These are phyloP conservation scores for Parascotia fuliginaria DNA, from an alignment of 2,888 invertebrate species.

Conservation along the genomic window DNA sequence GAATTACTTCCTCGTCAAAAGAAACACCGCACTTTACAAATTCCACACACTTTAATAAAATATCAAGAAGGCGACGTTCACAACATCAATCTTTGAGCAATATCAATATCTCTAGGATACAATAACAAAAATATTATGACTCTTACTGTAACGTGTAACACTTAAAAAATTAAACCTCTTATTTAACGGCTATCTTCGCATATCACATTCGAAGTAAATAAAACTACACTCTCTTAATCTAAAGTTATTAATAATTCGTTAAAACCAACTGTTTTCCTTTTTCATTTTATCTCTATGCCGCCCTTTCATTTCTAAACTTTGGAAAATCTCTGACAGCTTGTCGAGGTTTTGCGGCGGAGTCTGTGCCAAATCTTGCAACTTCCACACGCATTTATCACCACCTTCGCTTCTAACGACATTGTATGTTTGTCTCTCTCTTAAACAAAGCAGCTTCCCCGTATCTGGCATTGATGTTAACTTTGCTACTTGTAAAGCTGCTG, in stretches of 20 bases:
- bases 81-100: constrained; percentile 76
- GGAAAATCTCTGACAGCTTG: constrained; percentile 77
- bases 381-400: constrained; percentile 54
- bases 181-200: constrained; percentile 18
- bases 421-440: constrained; percentile 70
- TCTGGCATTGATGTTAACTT: constrained; percentile 71
- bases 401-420: constrained; percentile 52
- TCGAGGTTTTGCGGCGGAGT: constrained; percentile 70
- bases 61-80: constrained; percentile 53
- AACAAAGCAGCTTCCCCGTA: constrained; percentile 73
- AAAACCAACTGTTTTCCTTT: constrained; percentile 83
- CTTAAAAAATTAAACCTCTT: constrained; percentile 45
- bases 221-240: constrained; percentile 54
- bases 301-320: constrained; percentile 73
- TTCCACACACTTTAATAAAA: constrained; percentile 71
- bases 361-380: constrained; percentile 62
- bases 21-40: constrained; percentile 36
- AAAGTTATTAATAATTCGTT: constrained; percentile 24
- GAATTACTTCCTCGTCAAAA: neutral
- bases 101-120: constrained; percentile 59
- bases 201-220: constrained; percentile 48
- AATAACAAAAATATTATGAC: constrained; percentile 61
- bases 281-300: constrained; percentile 73
- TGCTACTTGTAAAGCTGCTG: constrained; percentile 73
- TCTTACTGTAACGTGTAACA: constrained; percentile 56